These are phyloP conservation scores for Pristionchus japonicus DNA, from an alignment of 2,888 invertebrate species.

Conservation along the genomic window DNA sequence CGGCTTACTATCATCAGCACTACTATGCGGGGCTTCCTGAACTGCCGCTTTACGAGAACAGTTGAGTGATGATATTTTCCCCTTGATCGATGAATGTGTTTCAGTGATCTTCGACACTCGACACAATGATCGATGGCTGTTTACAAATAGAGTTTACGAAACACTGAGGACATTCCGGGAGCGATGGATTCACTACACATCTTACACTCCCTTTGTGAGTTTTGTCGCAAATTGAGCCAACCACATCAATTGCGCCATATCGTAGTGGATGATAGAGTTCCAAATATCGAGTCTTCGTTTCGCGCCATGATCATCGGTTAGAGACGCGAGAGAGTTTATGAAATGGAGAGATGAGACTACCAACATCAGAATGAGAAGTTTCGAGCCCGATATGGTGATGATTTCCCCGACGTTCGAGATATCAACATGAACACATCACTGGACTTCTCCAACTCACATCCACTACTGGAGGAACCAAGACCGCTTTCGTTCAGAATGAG, in stretches of 20 bases:
- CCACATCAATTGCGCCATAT: no score
- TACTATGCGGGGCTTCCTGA: background rate
- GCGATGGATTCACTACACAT: background rate
- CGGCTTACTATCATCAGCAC: background rate
- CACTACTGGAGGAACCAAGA: slow-evolving; percentile 41
- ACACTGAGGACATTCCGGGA: background rate
- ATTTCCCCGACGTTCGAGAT: slow-evolving; percentile 43
- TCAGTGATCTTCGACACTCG: background rate
- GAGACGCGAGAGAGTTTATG: no score
- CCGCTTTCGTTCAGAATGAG: background rate
- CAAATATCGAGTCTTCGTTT: no score
- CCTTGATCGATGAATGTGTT: background rate
- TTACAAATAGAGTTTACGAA: background rate
- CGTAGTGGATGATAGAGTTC: no score
- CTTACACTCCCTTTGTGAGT: background rate
- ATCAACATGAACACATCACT: background rate
- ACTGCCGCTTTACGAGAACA: background rate
- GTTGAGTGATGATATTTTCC: background rate
- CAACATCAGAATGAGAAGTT: slow-evolving; percentile 13
- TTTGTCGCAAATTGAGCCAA: background rate
- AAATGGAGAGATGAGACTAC: no score
- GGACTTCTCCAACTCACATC: slow-evolving; percentile 38
- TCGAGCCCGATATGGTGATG: slow-evolving; percentile 1
- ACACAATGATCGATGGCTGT: background rate
- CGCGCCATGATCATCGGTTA: no score